phyloP scores from a whole-genome alignment of 2,113 vertebrate genomes.

The Callorhinus ursinus region DNA sequence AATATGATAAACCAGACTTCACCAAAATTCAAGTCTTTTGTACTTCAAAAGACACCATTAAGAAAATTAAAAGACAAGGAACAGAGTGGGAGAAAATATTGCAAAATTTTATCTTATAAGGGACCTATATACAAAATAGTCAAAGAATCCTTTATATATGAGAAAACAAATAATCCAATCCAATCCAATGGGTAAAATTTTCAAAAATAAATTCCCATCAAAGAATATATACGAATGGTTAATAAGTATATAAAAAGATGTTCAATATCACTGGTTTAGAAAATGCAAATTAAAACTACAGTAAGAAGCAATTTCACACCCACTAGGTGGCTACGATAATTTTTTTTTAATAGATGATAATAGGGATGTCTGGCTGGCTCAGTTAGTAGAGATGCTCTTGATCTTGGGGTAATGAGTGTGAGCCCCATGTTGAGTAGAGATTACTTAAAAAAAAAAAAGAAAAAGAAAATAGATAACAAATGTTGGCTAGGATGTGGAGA shows the following conservation, averaged over 20 bases:
- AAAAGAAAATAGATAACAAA: neutral
- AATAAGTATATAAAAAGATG: neutral
- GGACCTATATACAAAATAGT: neutral
- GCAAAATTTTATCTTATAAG: neutral
- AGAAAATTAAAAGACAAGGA: neutral
- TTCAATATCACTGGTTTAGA: neutral
- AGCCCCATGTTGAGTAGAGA: no score
- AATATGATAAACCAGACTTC: neutral
- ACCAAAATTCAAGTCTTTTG: conserved; percentile 14
- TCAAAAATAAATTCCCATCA: neutral
- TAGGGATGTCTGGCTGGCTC: no score
- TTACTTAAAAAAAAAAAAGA: no score
- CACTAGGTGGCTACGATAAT: neutral
- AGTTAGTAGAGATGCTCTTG: no score
- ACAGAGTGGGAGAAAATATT: neutral
- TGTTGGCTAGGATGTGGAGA: neutral
- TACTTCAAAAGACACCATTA: neutral
- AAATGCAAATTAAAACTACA: neutral
- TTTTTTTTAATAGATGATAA: neutral
- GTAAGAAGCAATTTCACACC: neutral
- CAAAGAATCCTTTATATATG: neutral
- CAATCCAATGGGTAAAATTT: neutral
- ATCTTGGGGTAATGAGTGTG: no score
- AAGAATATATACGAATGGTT: neutral
- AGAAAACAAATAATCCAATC: neutral